phyloP scores from a whole-genome alignment of 2,797 vertebrate species.

The Gallinago nigripennis region DNA sequence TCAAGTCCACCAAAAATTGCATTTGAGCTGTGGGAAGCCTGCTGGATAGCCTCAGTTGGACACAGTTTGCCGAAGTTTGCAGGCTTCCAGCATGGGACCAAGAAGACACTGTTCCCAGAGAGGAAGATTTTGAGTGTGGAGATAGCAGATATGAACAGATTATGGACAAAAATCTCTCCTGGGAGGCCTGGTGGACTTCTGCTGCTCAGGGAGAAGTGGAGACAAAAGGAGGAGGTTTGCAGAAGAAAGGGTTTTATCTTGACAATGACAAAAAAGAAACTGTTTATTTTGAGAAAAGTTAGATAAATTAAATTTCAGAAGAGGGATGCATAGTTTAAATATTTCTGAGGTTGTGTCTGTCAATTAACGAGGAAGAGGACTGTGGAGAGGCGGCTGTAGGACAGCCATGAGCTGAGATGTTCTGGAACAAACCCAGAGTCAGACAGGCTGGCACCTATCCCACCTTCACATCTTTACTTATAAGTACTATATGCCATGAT shows the following conservation, averaged over 20 bases:
- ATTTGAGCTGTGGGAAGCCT: background rate
- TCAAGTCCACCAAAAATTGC: background rate
- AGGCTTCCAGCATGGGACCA: background rate
- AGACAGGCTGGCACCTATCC: slow-evolving; percentile 50
- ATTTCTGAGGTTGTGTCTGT: background rate
- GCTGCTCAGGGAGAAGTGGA: background rate
- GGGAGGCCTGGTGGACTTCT: background rate
- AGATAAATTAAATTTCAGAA: background rate
- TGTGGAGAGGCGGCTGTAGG: slow-evolving; percentile 7
- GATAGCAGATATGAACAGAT: background rate
- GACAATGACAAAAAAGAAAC: background rate
- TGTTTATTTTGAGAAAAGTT: background rate
- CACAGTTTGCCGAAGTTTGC: background rate
- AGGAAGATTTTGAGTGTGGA: background rate
- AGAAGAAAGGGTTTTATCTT: background rate
- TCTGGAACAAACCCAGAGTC: slow-evolving; percentile 53
- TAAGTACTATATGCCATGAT: background rate
- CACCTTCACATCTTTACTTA: slow-evolving; percentile 32
- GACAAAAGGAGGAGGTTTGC: background rate
- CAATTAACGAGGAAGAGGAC: background rate
- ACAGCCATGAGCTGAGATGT: slow-evolving; percentile 1
- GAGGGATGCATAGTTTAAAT: background rate
- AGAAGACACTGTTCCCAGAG: background rate
- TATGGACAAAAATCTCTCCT: background rate
- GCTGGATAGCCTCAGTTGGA: background rate